Evolutionary conservation across 2,113 vertebrate species (phyloP).

Genomic region (Benitochromis conjunctus): DNA sequence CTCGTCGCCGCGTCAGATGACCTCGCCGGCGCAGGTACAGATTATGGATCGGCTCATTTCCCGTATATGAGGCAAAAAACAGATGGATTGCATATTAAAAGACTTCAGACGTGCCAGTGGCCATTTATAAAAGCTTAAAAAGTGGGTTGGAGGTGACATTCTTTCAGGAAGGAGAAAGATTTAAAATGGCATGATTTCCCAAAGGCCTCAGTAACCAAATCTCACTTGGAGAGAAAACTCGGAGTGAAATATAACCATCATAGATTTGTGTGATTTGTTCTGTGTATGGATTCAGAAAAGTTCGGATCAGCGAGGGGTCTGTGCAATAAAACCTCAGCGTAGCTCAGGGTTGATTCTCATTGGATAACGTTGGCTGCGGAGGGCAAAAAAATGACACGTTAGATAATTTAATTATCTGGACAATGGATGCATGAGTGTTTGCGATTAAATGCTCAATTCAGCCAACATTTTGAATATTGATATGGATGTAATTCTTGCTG

Average conservation of each 20-base stretch:
- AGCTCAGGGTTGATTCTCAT: conserved; percentile 12
- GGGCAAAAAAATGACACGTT: conserved; percentile 15
- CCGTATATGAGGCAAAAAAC: conserved; percentile 41
- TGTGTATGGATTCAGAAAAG: conserved; percentile 1
- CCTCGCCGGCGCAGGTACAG: conserved; percentile 43
- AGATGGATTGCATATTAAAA: conserved; percentile 68
- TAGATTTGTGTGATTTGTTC: conserved; percentile 16
- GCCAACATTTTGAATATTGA: conserved; percentile 11
- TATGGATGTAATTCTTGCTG: conserved; percentile 4
- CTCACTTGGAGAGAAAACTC: conserved; percentile 20
- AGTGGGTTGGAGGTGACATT: conserved; percentile 36
- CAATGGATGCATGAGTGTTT: not conserved
- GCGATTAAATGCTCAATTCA: not conserved
- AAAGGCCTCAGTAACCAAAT: conserved; percentile 30
- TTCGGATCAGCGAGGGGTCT: not conserved
- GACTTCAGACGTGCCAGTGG: conserved; percentile 37
- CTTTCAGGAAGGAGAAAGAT: conserved; percentile 44
- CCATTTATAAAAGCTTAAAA: conserved; percentile 42
- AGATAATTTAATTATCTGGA: conserved; percentile 7
- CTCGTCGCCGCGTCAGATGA: conserved; percentile 1
- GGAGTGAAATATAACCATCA: conserved; percentile 36
- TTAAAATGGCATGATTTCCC: conserved; percentile 57
- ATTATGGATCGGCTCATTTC: conserved; percentile 62
- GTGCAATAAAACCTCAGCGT: not conserved
- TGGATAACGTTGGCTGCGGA: not conserved